These are phyloP conservation scores for Distichodus sexfasciatus DNA, from an alignment of 2,797 vertebrate genomes.

Conservation along the genomic window DNA sequence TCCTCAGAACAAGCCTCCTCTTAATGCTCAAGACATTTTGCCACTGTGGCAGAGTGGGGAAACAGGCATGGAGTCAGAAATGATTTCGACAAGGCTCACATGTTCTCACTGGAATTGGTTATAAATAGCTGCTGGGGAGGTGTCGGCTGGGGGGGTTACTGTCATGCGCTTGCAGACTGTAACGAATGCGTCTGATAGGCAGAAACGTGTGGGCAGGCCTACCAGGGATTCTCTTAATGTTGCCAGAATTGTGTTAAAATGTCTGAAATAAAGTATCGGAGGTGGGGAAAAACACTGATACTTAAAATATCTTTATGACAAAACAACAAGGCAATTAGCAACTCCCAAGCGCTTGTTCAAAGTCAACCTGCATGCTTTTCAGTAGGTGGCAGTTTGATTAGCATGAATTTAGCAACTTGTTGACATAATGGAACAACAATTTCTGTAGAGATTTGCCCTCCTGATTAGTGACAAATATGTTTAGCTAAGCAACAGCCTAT, in stretches of 20 bases:
- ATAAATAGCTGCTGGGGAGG: conserved; percentile 50
- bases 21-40: no score
- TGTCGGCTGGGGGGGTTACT: conserved; percentile 35
- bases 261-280: conserved; percentile 11
- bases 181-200: conserved; percentile 35
- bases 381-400: no score
- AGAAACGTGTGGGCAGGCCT: conserved; percentile 23
- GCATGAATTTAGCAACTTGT: no score
- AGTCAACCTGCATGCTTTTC: no score
- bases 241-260: conserved; percentile 30
- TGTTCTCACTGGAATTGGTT: conserved; percentile 27
- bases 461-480: no score
- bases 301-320: not conserved
- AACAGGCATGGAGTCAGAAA: not conserved
- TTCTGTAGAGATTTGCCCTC: no score
- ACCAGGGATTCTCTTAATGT: conserved; percentile 37
- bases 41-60: not conserved
- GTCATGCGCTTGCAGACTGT: conserved; percentile 36
- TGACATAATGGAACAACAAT: no score
- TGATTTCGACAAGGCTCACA: not conserved
- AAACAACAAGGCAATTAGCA: not conserved
- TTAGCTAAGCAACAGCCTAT: no score
- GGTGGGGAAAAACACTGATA: not conserved
- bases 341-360: not conserved
- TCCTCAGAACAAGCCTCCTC: not conserved